Conservation (phyloP, 2,888 invertebrate genomes). For the Melanotus villosus region DNA sequence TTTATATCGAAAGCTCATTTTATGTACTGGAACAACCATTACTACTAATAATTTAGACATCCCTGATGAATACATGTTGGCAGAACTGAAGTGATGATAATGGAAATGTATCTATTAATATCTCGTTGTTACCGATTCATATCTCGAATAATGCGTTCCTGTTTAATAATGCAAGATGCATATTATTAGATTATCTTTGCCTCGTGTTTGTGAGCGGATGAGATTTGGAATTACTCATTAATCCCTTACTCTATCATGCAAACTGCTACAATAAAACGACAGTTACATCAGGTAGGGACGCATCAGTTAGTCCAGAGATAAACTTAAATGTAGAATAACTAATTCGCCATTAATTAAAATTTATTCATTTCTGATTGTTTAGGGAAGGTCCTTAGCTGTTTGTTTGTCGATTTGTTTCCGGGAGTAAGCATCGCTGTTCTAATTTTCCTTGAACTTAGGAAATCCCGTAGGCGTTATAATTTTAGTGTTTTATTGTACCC, state of each 20-base stretch:
- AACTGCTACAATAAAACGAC: neutral
- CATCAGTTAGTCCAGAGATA: neutral
- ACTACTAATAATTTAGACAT: neutral
- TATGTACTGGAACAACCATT: neutral
- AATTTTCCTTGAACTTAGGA: neutral
- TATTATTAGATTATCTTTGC: neutral
- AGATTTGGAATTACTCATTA: neutral
- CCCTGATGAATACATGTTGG: neutral
- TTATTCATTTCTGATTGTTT: too few species aligned
- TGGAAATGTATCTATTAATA: constrained; percentile 1
- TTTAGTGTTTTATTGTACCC: neutral
- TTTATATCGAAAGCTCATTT: neutral
- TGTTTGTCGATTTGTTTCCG: too few species aligned
- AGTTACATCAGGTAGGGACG: neutral
- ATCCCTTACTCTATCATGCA: neutral
- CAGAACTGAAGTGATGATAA: neutral
- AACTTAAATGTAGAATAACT: neutral
- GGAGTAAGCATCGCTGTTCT: too few species aligned
- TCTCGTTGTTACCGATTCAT: neutral
- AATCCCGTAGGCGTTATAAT: neutral
- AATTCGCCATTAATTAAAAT: too few species aligned
- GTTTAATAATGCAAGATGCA: constrained; percentile 6
- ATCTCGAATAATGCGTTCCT: neutral
- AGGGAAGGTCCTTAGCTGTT: too few species aligned
- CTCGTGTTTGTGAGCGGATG: neutral